Conservation (phyloP, 2,797 vertebrate genomes). For the Galago senegalensis region DNA sequence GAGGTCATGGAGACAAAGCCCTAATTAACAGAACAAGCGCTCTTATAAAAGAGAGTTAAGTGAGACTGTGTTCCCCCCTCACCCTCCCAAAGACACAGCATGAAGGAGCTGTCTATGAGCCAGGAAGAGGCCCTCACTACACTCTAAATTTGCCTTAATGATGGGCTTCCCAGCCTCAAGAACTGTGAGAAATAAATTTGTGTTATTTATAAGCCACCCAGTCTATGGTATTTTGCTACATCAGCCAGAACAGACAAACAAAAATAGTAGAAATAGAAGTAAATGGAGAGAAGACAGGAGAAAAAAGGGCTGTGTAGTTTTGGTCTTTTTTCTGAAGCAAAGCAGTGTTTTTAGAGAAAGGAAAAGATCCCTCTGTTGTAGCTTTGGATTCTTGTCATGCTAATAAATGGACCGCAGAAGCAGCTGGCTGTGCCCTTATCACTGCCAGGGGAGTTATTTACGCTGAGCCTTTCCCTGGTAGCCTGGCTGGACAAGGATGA, state of each 20-base stretch:
- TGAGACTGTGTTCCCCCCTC: no score
- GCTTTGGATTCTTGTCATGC: conserved; percentile 93
- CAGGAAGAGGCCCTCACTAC: not conserved
- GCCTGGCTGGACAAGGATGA: conserved; percentile 92
- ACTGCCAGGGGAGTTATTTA: conserved; percentile 93
- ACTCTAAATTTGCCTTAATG: not conserved
- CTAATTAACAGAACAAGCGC: not conserved
- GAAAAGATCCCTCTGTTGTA: conserved; percentile 63
- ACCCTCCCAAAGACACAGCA: not conserved
- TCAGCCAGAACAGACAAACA: not conserved
- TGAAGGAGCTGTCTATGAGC: not conserved
- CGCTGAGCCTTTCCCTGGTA: conserved; percentile 93
- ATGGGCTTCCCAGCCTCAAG: not conserved
- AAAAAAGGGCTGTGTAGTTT: not conserved
- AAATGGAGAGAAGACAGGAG: not conserved
- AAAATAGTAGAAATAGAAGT: not conserved
- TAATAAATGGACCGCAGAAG: conserved; percentile 93
- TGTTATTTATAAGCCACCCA: not conserved
- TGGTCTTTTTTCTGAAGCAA: conserved; percentile 50
- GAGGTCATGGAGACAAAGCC: not conserved
- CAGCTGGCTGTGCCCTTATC: conserved; percentile 92
- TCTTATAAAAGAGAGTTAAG: not conserved
- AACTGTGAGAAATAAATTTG: not conserved
- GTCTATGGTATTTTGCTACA: not conserved
- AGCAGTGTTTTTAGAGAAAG: conserved; percentile 68